Conservation (phyloP, 2,113 vertebrate species). For the Eulemur rufifrons region DNA sequence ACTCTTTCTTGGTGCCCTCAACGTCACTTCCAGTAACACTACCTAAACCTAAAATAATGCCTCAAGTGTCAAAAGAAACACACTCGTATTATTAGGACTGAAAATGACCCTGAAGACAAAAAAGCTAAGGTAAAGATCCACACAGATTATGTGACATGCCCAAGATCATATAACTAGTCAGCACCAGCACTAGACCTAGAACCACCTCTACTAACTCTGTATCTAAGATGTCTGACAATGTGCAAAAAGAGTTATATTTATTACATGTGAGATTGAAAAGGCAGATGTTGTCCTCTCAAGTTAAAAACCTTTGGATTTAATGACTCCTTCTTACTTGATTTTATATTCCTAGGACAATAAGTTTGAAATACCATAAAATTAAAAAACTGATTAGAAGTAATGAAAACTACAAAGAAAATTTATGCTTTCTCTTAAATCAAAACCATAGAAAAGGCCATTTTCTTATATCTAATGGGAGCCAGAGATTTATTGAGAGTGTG, state of each 20-base stretch:
- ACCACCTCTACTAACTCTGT: background rate
- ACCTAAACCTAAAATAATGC: conserved; percentile 16
- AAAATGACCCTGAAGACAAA: background rate
- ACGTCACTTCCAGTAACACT: background rate
- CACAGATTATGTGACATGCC: background rate
- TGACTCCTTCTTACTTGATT: conserved; percentile 33
- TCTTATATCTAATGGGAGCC: background rate
- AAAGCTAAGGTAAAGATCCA: background rate
- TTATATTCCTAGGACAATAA: conserved; percentile 29
- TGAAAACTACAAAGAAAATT: conserved; percentile 40
- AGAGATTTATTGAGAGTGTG: background rate
- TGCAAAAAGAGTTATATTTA: conserved; percentile 21
- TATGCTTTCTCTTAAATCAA: conserved; percentile 37
- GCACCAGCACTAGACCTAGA: background rate
- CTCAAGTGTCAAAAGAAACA: background rate
- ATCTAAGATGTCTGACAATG: background rate
- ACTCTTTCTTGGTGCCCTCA: background rate
- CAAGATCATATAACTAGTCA: conserved; percentile 17
- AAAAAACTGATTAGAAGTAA: conserved; percentile 38
- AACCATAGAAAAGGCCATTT: conserved; percentile 15
- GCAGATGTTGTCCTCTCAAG: background rate
- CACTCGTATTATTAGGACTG: background rate
- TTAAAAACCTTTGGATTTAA: conserved; percentile 30
- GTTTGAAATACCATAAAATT: conserved; percentile 45
- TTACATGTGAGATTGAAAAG: background rate